Evolutionary conservation across 2,888 invertebrate genomes (phyloP).

Genomic region (Thymelicus sylvestris): DNA sequence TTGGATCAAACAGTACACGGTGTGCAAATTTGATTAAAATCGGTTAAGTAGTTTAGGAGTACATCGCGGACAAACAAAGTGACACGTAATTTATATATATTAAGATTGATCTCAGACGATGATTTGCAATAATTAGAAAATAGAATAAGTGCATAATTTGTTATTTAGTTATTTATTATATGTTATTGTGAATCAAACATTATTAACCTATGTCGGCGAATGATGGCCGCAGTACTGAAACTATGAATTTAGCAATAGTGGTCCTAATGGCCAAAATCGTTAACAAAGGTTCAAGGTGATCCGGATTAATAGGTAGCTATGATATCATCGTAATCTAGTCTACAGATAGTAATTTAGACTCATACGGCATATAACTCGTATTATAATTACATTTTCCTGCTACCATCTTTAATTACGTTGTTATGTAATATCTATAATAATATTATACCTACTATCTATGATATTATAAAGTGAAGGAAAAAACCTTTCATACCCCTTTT

Average conservation of each 20-base stretch:
- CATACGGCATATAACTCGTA: neutral
- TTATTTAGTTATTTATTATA: neutral
- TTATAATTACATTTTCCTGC: too few species aligned
- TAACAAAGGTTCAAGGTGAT: constrained; percentile 47
- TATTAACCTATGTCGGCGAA: neutral
- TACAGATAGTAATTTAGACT: constrained; percentile 47
- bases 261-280: constrained; percentile 43
- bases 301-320: constrained; percentile 52
- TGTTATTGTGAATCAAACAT: neutral
- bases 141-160: neutral
- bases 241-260: constrained; percentile 10
- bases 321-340: constrained; percentile 68
- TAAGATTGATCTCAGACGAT: neutral
- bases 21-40: too few species aligned
- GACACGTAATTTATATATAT: too few species aligned
- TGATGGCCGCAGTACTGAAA: constrained; percentile 2
- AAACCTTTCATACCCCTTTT: too few species aligned
- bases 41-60: too few species aligned
- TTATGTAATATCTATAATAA: too few species aligned
- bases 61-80: too few species aligned
- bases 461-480: too few species aligned
- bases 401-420: too few species aligned
- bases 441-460: too few species aligned
- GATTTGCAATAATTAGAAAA: neutral
- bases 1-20: too few species aligned